These are phyloP conservation scores for Macaca fascicularis DNA, from an alignment of 2,113 vertebrate genomes.

Conservation along the genomic window T2T-MFA8v1.1 NC_088377.1:167544501-167545000, in stretches of 20 bases:
- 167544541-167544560: neutral
- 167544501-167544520: neutral
- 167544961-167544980: neutral
- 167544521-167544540: slow-evolving; percentile 10
- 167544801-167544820: too few relatives aligned
- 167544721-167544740: too few relatives aligned
- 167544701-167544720: neutral
- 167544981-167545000: neutral
- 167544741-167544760: too few relatives aligned
- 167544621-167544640: neutral
- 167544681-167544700: neutral
- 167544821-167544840: too few relatives aligned
- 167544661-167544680: neutral
- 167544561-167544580: neutral
- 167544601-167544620: neutral
- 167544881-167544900: neutral
- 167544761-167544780: too few relatives aligned
- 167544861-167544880: neutral
- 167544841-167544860: too few relatives aligned
- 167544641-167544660: neutral
- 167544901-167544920: neutral
- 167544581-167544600: neutral
- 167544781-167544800: too few relatives aligned
- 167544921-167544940: neutral
- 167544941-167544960: neutral